Evolutionary conservation across 2,888 invertebrate genomes (phyloP).

Genomic region (Stegana nigrithorax): DNA sequence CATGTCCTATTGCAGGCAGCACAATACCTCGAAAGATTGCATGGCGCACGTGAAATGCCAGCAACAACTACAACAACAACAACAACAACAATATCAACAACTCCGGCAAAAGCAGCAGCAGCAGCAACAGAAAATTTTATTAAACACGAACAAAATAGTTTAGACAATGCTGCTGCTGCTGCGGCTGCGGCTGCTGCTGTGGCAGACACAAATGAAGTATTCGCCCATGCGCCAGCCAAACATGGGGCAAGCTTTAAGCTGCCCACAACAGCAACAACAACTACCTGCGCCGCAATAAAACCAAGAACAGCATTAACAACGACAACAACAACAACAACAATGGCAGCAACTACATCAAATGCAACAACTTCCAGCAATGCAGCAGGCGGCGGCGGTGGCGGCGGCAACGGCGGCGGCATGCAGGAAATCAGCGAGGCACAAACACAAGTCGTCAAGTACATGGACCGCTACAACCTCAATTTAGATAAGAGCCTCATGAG

Average conservation of each 20-base stretch:
- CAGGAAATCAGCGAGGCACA: conserved; percentile 58
- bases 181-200: not conserved
- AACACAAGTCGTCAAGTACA: conserved; percentile 52
- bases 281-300: not conserved
- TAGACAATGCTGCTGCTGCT: conserved; percentile 2
- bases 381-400: conserved; percentile 42
- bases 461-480: conserved; percentile 66
- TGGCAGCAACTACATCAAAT: not conserved
- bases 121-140: not conserved
- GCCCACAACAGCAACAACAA: not conserved
- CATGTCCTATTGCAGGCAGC: conserved; percentile 62
- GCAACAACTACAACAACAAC: conserved; percentile 21
- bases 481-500: conserved; percentile 66
- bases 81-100: not conserved
- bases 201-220: not conserved
- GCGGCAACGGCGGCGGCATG: conserved; percentile 37
- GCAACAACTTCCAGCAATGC: conserved; percentile 21
- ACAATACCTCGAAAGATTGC: conserved; percentile 64
- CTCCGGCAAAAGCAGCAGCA: not conserved
- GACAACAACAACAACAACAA: conserved; percentile 3
- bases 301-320: not conserved
- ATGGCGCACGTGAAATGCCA: conserved; percentile 47
- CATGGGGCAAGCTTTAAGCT: no score
- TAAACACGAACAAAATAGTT: conserved; percentile 6
- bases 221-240: conserved; percentile 7